Percentiles rank a stretch among this genome's conserved stretches.
phyloP scores from a whole-genome alignment of 1,140 invertebrate species.

The Akabosia matsudoensis region DNA sequence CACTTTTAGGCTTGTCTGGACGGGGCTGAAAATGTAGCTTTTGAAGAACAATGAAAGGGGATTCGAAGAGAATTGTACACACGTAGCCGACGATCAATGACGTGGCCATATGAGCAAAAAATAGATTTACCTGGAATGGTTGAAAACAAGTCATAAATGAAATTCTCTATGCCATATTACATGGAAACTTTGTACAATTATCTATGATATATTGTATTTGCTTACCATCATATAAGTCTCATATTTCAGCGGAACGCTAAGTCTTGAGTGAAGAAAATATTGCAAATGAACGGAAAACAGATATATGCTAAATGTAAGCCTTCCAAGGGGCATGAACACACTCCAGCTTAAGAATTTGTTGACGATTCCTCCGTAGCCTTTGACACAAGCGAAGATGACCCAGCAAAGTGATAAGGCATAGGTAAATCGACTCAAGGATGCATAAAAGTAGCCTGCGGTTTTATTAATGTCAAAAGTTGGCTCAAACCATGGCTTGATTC shows the following conservation, averaged over 20 bases:
- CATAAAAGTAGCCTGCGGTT: conserved; percentile 49
- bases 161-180: neutral
- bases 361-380: conserved; percentile 53
- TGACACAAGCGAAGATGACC: conserved; percentile 55
- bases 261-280: conserved; percentile 47
- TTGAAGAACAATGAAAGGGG: conserved; percentile 39
- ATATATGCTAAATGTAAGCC: conserved; percentile 60
- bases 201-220: too few species aligned
- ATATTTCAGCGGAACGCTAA: conserved; percentile 25
- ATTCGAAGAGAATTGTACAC: conserved; percentile 34
- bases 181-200: neutral
- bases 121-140: neutral
- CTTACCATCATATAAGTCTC: neutral
- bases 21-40: conserved; percentile 34
- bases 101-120: conserved; percentile 6
- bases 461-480: conserved; percentile 32
- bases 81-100: conserved; percentile 23
- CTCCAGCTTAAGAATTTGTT: conserved; percentile 57
- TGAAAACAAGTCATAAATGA: too few species aligned
- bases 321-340: conserved; percentile 56
- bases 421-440: conserved; percentile 49
- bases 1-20: too few species aligned
- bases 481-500: neutral
- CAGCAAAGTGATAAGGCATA: conserved; percentile 54
- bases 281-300: conserved; percentile 54